These are phyloP conservation scores for Grapholita molesta DNA, from an alignment of 1,140 invertebrate genomes.

Conservation along the genomic window DNA sequence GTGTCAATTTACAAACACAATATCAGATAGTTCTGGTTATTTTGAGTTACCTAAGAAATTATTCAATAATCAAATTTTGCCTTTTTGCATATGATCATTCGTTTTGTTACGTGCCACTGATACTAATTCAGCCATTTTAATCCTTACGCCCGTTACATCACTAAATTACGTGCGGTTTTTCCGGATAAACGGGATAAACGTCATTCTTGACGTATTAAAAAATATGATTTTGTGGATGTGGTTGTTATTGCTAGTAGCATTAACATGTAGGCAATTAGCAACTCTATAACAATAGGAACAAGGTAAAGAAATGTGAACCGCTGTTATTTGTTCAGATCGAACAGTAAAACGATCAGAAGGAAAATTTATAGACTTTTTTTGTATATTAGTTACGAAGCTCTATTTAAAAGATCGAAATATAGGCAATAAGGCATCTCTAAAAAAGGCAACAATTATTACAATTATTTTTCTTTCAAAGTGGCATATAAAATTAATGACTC, in stretches of 20 bases:
- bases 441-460: too few relatives aligned
- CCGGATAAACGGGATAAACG: not conserved
- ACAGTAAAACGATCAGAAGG: not conserved
- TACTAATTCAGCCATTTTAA: conserved; percentile 1
- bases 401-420: not conserved
- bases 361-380: not conserved
- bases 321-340: not conserved
- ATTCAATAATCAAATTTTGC: not conserved
- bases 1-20: not conserved
- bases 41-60: not conserved
- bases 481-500: too few relatives aligned
- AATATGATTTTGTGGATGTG: conserved; percentile 4
- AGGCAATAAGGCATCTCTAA: too few relatives aligned
- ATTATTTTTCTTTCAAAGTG: too few relatives aligned
- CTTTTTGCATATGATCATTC: not conserved
- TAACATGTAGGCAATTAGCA: not conserved
- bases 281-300: not conserved
- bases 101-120: not conserved
- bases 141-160: conserved; percentile 9
- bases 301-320: not conserved
- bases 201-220: conserved; percentile 3
- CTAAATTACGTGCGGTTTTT: not conserved
- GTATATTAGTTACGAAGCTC: not conserved
- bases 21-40: not conserved
- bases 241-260: not conserved